phyloP scores from a whole-genome alignment of 2,797 vertebrate genomes.

The Morus bassanus region DNA sequence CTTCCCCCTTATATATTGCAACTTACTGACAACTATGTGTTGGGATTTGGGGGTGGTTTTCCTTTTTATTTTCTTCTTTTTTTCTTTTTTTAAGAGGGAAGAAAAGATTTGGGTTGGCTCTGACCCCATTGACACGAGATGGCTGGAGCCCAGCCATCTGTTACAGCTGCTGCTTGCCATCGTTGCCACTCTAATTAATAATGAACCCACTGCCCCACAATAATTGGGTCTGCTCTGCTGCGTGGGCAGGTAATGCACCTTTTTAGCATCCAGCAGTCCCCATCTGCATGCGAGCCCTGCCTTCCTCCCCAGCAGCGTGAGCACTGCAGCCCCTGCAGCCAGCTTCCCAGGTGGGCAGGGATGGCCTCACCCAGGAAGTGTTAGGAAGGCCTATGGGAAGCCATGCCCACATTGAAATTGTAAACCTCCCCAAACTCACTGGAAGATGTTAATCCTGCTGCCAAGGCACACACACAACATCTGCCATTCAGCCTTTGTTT shows the following conservation, averaged over 20 bases:
- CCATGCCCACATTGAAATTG: neutral
- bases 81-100: conserved; percentile 37
- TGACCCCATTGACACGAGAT: conserved; percentile 83
- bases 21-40: conserved; percentile 59
- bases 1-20: conserved; percentile 8
- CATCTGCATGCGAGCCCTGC: conserved; percentile 80
- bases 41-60: neutral
- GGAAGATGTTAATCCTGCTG: conserved; percentile 24
- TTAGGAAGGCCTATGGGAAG: conserved; percentile 8
- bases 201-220: conserved; percentile 88
- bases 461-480: neutral
- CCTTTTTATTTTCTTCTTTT: too few species aligned
- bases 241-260: conserved; percentile 90
- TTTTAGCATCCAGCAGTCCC: conserved; percentile 89
- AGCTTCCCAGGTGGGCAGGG: neutral
- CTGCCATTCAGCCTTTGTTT: neutral
- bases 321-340: conserved; percentile 42
- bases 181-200: conserved; percentile 93
- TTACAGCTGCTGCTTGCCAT: conserved; percentile 89
- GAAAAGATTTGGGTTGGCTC: conserved; percentile 83
- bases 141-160: conserved; percentile 93
- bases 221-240: conserved; percentile 88
- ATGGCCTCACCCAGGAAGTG: neutral
- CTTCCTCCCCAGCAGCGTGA: conserved; percentile 46
- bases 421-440: conserved; percentile 16